These are phyloP conservation scores for Caenorhabditis macrosperma DNA, from an alignment of 2,888 invertebrate species.

Conservation along the genomic window DNA sequence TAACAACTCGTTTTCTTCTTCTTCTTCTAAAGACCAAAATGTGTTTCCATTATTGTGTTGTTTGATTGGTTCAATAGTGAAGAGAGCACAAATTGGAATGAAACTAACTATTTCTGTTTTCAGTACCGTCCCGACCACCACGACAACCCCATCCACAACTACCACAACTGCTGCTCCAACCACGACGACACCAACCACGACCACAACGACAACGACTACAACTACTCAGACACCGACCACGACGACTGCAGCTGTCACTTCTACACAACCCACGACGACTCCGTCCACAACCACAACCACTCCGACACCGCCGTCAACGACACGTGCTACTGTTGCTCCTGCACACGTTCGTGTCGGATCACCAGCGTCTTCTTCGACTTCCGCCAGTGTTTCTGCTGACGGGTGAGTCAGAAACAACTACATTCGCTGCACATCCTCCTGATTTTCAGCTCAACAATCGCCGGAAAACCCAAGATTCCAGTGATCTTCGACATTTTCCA, in stretches of 20 bases:
- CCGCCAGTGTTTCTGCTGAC: constrained; percentile 11
- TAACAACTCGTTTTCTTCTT: background rate
- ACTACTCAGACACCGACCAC: constrained; percentile 24
- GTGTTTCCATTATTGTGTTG: background rate
- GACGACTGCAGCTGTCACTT: constrained; percentile 4
- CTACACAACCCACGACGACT: constrained; percentile 18
- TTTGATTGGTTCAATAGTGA: background rate
- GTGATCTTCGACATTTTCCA: constrained; percentile 80
- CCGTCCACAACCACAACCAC: constrained; percentile 37
- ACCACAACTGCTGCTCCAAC: constrained; percentile 18
- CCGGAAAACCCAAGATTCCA: constrained; percentile 62
- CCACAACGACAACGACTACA: constrained; percentile 19
- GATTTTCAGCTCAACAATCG: constrained; percentile 37
- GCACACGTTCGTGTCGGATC: constrained; percentile 12
- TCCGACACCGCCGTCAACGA: constrained; percentile 23
- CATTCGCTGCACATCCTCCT: no score
- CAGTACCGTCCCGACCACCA: constrained; percentile 47
- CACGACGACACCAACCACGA: constrained; percentile 5
- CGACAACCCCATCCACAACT: constrained; percentile 44
- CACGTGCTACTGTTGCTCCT: constrained; percentile 5
- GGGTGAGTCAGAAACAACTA: background rate
- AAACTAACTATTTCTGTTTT: no score
- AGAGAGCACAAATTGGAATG: no score
- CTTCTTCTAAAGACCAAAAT: no score
- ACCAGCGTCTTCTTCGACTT: constrained; percentile 21